phyloP scores from a whole-genome alignment of 2,888 invertebrate genomes.

The Himalopsyche kuldschensis region DNA sequence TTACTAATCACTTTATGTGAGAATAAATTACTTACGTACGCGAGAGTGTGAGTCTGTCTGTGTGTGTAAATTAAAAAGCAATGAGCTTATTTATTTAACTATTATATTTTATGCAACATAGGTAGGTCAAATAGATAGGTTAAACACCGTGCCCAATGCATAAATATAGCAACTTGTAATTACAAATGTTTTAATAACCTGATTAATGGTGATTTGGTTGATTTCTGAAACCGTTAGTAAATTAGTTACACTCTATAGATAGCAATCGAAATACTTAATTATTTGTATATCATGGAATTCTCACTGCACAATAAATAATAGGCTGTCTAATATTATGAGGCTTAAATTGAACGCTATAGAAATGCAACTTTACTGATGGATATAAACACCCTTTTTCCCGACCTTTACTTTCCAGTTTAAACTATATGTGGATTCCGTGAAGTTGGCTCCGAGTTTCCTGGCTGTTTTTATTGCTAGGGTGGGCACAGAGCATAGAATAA shows the following conservation, averaged over 20 bases:
- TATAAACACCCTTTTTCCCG: too few species aligned
- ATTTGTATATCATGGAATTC: background rate
- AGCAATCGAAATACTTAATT: background rate
- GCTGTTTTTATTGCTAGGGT: too few species aligned
- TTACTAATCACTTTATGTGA: constrained; percentile 16
- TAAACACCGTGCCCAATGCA: background rate
- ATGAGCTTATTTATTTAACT: background rate
- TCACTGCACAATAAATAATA: too few species aligned
- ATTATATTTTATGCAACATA: background rate
- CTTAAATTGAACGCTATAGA: too few species aligned
- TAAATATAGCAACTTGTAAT: background rate
- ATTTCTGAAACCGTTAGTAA: background rate
- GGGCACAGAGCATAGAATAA: too few species aligned
- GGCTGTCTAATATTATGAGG: too few species aligned
- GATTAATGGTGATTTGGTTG: background rate
- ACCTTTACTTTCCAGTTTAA: too few species aligned
- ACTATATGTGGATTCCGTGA: too few species aligned
- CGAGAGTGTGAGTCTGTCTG: background rate
- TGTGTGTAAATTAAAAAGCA: background rate
- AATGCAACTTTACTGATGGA: too few species aligned
- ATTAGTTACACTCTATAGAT: background rate
- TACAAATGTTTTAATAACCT: background rate
- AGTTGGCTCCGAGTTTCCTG: too few species aligned
- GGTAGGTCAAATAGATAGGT: background rate
- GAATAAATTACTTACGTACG: background rate